Evolutionary conservation across 2,113 vertebrate species (phyloP).

Genomic region (Chrysemys picta): DNA sequence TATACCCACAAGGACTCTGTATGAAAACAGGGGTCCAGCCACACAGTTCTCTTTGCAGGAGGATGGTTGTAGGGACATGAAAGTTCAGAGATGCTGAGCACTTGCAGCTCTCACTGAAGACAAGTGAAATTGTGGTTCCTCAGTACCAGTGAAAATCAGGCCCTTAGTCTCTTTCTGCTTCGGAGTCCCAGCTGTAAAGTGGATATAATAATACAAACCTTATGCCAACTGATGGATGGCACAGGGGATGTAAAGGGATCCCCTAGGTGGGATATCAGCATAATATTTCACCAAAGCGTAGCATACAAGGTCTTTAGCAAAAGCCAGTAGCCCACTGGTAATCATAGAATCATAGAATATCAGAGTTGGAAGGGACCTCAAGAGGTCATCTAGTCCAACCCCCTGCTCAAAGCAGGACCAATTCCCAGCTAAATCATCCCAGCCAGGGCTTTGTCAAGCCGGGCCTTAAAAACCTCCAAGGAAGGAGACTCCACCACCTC

Average conservation of each 20-base stretch:
- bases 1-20: not conserved
- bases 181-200: not conserved
- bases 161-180: not conserved
- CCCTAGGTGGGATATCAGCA: not conserved
- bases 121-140: not conserved
- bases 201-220: not conserved
- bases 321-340: not conserved
- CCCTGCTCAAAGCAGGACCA: no score
- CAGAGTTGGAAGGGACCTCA: no score
- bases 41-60: not conserved
- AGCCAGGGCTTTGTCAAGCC: no score
- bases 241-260: no score
- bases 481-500: no score
- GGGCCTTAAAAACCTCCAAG: no score
- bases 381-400: no score
- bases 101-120: not conserved
- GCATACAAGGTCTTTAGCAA: not conserved
- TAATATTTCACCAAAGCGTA: not conserved
- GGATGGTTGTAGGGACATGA: rapidly evolving
- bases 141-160: not conserved
- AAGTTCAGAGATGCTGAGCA: not conserved
- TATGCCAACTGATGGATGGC: not conserved
- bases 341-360: no score
- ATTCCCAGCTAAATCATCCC: no score
- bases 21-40: not conserved